phyloP scores from a whole-genome alignment of 2,797 vertebrate species.

The Thaleichthys pacificus region DNA sequence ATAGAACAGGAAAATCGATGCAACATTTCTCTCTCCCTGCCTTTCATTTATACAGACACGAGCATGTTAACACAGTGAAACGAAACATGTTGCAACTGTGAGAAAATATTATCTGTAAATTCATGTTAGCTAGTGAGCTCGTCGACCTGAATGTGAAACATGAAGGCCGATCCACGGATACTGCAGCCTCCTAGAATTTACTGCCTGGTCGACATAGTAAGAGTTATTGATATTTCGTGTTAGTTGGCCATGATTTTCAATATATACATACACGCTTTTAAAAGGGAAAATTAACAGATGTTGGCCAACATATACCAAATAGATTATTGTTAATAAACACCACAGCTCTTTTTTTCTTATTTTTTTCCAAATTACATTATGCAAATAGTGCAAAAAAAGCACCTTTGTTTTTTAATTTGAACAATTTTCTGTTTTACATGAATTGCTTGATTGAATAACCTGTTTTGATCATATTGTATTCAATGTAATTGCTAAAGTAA shows the following conservation, averaged over 20 bases:
- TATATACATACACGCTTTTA: neutral
- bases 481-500: conserved; percentile 35
- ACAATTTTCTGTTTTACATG: no score
- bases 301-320: neutral
- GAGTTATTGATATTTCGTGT: neutral
- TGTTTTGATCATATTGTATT: conserved; percentile 58
- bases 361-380: neutral
- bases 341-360: neutral
- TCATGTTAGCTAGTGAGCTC: conserved; percentile 35
- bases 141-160: neutral
- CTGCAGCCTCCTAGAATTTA: conserved; percentile 2
- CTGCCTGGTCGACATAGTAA: neutral
- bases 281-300: neutral
- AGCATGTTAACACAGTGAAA: conserved; percentile 35
- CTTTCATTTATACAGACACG: conserved; percentile 30
- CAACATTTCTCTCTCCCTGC: conserved; percentile 28
- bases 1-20: conserved; percentile 46
- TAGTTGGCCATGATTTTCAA: neutral
- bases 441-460: conserved; percentile 55
- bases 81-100: conserved; percentile 49
- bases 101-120: conserved; percentile 42
- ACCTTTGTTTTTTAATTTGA: no score
- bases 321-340: neutral
- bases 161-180: conserved; percentile 11
- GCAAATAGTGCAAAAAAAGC: neutral